Conservation (phyloP, 2,113 vertebrate genomes). For the Callipepla californica region DNA sequence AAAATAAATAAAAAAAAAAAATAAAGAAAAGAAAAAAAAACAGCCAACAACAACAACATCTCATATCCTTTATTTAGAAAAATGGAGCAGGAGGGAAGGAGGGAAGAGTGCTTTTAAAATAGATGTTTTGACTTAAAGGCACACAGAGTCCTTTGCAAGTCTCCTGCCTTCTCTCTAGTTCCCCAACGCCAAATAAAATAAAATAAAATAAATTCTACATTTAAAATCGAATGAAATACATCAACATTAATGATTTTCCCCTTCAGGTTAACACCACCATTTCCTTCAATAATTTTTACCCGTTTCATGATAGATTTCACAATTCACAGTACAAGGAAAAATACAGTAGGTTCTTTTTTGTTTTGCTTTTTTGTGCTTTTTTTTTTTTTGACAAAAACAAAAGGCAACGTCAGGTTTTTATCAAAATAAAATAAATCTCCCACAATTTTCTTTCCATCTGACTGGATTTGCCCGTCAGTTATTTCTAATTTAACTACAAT, state of each 20-base stretch:
- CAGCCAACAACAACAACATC: background rate
- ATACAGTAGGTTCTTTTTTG: background rate
- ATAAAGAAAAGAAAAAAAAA: background rate
- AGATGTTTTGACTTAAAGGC: slow-evolving; percentile 82
- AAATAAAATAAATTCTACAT: slow-evolving; percentile 74
- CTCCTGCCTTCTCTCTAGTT: slow-evolving; percentile 33
- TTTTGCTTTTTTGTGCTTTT: no score
- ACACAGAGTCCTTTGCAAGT: slow-evolving; percentile 63
- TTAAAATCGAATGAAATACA: slow-evolving; percentile 81
- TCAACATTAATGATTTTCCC: slow-evolving; percentile 82
- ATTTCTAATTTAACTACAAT: slow-evolving; percentile 77
- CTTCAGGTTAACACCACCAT: slow-evolving; percentile 77
- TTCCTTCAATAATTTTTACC: slow-evolving; percentile 76
- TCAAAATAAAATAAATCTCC: slow-evolving; percentile 74
- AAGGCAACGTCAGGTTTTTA: slow-evolving; percentile 63
- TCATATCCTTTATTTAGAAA: slow-evolving; percentile 80
- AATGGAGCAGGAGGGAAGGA: slow-evolving; percentile 65
- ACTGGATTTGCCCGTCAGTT: slow-evolving; percentile 68
- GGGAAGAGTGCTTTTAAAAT: slow-evolving; percentile 70
- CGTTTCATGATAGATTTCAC: slow-evolving; percentile 75
- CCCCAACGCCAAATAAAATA: background rate
- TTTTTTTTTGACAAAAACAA: slow-evolving; percentile 74
- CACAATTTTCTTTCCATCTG: slow-evolving; percentile 68
- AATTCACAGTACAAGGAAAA: slow-evolving; percentile 56
- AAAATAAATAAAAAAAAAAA: slow-evolving; percentile 35